These are phyloP conservation scores for Aphidoletes aphidimyza DNA, from an alignment of 2,888 invertebrate species.

Conservation along the genomic window DNA sequence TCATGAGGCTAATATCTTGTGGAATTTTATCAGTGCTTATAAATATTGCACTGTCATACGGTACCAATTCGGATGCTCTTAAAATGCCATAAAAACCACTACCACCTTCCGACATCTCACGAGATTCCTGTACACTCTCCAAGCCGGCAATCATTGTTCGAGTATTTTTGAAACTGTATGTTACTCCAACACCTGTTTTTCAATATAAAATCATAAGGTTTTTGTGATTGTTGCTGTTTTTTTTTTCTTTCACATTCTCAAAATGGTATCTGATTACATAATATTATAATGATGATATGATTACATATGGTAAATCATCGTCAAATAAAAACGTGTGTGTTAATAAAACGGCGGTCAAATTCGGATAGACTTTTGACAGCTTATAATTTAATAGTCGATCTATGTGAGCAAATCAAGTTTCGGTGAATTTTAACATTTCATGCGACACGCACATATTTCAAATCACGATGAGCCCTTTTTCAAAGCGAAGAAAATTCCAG, in stretches of 20 bases:
- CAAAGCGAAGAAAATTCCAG: too few species aligned
- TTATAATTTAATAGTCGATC: too few species aligned
- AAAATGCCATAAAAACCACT: constrained; percentile 72
- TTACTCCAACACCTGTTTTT: constrained; percentile 62
- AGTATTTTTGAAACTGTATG: constrained; percentile 66
- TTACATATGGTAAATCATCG: too few species aligned
- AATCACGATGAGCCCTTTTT: not conserved
- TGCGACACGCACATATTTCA: too few species aligned
- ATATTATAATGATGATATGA: too few species aligned
- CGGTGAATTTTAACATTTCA: too few species aligned
- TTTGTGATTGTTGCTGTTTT: not conserved
- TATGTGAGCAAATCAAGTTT: too few species aligned
- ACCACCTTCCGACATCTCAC: constrained; percentile 63
- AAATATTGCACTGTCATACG: constrained; percentile 73
- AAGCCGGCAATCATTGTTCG: constrained; percentile 65
- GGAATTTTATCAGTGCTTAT: constrained; percentile 71
- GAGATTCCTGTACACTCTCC: constrained; percentile 62
- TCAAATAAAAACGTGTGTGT: too few species aligned
- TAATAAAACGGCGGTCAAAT: too few species aligned
- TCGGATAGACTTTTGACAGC: too few species aligned
- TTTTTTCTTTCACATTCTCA: too few species aligned
- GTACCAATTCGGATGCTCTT: constrained; percentile 71
- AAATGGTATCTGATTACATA: too few species aligned
- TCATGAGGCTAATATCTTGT: constrained; percentile 68
- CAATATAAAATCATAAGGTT: not conserved